These are phyloP conservation scores for Brachyrhaphis roseni DNA, from an alignment of 2,797 vertebrate species.

Conservation along the genomic window DNA sequence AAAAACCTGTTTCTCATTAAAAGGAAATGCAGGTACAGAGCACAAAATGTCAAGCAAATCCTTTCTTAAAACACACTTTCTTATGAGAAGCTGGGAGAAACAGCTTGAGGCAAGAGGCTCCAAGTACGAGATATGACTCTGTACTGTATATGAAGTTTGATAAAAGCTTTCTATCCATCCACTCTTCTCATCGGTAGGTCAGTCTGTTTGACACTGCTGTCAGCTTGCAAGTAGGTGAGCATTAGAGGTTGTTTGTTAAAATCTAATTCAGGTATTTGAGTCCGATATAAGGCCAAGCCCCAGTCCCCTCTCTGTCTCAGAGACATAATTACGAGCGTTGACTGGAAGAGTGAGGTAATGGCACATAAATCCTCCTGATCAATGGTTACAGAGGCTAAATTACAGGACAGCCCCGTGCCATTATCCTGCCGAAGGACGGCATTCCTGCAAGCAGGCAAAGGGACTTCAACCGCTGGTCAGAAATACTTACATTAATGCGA, in stretches of 20 bases:
- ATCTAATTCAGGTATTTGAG: constrained; percentile 76
- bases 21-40: constrained; percentile 19
- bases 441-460: constrained; percentile 58
- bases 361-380: constrained; percentile 82
- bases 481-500: constrained; percentile 35
- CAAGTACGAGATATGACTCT: constrained; percentile 23
- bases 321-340: constrained; percentile 79
- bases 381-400: constrained; percentile 79
- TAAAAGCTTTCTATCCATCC: constrained; percentile 40
- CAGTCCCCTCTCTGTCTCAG: constrained; percentile 28
- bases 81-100: constrained; percentile 26
- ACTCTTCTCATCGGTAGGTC: constrained; percentile 34
- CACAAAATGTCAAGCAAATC: constrained; percentile 3
- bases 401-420: constrained; percentile 75
- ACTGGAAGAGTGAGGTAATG: constrained; percentile 84
- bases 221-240: constrained; percentile 62
- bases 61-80: constrained; percentile 21
- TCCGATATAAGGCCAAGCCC: constrained; percentile 34
- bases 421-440: constrained; percentile 72
- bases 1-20: constrained; percentile 22
- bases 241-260: constrained; percentile 61
- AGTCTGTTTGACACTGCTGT: constrained; percentile 2
- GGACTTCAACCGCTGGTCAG: constrained; percentile 53
- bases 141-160: constrained; percentile 23
- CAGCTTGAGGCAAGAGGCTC: constrained; percentile 17